Evolutionary conservation across 2,797 vertebrate species (phyloP), one percentile per base, ranked within the genome.

Genomic region (Novumbra hubbsi): DNA sequence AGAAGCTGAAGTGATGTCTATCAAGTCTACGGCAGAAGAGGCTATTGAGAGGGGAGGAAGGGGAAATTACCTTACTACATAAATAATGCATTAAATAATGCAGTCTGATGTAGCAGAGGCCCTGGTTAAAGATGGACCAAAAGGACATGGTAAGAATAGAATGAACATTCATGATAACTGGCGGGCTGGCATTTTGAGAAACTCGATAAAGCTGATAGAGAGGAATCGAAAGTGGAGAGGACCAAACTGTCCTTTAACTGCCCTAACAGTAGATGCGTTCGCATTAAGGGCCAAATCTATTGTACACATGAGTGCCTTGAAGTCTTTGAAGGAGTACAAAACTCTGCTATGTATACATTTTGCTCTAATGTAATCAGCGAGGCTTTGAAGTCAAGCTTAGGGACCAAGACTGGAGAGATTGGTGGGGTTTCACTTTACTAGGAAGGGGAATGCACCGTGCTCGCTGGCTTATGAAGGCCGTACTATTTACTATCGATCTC

Each of bases 401-500:
- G 41, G 67, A 41, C 11, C 4, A 5, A 38, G 34, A 38, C 34
- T 38, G 34, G 34, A 4, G n/a, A 34, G 5, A 41, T 14, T 21
- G n/a, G 21, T 34, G n/a, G 21, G 19, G 17, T n/a, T 19, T n/a
- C 32, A 66, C 21, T 19, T 17, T 9, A 57, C 24, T 28, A 9
- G 24, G 19, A 14, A 12, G 38, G 27, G 8, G n/a, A 65, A 34
- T 21, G 62, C 62, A 34, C 64, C 30, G 41, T 28, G 21, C 60
- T 30, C 27, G 15, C 11, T 60, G 34, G 74, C 74, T 75, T 75
- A 71, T 82, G 70, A 84, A 88, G 87, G 72, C 72, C 78, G 73
- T 60, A 50, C 75, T 72, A 73, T 85, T 85, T 84, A 74, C 63
- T 67, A 86, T 92, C 80, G 83, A 80, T 88, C 7, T 34, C 75